Evolutionary conservation across 2,797 vertebrate species (phyloP).

Genomic region (Lagocephalus sceleratus): DNA sequence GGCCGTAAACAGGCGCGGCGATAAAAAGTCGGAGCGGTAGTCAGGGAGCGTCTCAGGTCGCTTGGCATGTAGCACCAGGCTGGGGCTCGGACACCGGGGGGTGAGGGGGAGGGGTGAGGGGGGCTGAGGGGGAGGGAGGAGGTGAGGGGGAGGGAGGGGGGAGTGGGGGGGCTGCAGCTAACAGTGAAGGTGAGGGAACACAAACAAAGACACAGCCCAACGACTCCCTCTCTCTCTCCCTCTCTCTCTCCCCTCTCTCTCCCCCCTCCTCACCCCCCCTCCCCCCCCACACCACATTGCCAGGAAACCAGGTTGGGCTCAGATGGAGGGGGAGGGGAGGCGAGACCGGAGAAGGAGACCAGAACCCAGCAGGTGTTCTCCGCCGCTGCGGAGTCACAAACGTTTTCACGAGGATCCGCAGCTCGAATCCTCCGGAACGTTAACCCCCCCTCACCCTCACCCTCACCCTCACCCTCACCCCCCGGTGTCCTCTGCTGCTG

Average conservation of each 20-base stretch:
- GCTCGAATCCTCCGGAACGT: neutral
- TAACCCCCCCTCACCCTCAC: too few relatives aligned
- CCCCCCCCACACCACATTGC: conserved; percentile 52
- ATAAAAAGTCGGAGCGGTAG: conserved; percentile 50
- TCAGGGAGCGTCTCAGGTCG: conserved; percentile 55
- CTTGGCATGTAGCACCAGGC: conserved; percentile 59
- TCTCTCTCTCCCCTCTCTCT: neutral
- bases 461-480: too few relatives aligned
- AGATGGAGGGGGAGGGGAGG: conserved; percentile 17
- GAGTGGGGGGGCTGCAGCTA: conserved; percentile 45
- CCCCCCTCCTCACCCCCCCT: conserved; percentile 33
- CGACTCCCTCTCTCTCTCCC: conserved; percentile 62
- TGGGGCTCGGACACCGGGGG: conserved; percentile 32
- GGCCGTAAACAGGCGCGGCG: conserved; percentile 41
- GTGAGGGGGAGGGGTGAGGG: conserved; percentile 29
- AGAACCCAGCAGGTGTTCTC: conserved; percentile 75
- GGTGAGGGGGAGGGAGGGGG: conserved; percentile 5
- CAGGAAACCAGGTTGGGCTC: conserved; percentile 62
- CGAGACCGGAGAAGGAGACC: conserved; percentile 61
- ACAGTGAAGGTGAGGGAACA: conserved; percentile 50
- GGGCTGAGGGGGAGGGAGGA: conserved; percentile 37
- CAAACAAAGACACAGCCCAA: conserved; percentile 72
- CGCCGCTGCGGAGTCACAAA: too few relatives aligned
- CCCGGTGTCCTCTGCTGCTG: too few relatives aligned
- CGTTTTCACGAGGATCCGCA: too few relatives aligned